Conservation (phyloP, 2,888 invertebrate species). For the Meteorus colon region DNA sequence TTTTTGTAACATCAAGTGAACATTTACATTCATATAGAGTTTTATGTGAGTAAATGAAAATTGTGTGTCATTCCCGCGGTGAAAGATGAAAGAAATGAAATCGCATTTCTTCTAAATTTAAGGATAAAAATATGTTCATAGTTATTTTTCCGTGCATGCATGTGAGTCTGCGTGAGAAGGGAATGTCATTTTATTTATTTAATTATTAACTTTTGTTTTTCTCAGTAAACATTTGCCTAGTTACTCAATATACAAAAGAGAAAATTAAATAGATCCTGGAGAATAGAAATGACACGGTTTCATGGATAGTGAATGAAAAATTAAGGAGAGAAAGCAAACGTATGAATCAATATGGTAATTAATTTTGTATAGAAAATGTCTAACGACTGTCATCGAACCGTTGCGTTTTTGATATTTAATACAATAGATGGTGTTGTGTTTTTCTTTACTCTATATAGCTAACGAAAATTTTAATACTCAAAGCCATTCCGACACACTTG, state of each 20-base stretch:
- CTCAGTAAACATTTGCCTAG: not conserved
- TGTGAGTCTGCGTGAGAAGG: too few relatives aligned
- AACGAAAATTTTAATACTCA: constrained; percentile 12
- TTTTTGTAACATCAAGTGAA: constrained; percentile 28
- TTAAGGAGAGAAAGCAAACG: not conserved
- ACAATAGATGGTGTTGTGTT: constrained; percentile 2
- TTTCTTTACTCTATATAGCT: constrained; percentile 1
- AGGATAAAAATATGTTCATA: not conserved
- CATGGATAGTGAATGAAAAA: not conserved
- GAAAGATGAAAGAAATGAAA: not conserved
- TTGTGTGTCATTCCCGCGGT: not conserved
- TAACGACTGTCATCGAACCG: constrained; percentile 27
- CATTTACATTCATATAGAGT: not conserved
- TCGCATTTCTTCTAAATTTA: not conserved
- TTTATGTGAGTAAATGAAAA: not conserved
- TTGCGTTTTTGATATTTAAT: constrained; percentile 8
- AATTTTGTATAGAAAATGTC: constrained; percentile 5
- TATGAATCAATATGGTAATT: constrained; percentile 15
- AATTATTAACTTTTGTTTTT: not conserved
- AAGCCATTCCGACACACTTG: constrained; percentile 18
- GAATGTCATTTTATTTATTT: not conserved
- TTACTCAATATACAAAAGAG: not conserved
- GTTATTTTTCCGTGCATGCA: not conserved
- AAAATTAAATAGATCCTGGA: not conserved
- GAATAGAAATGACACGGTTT: not conserved